Conservation (phyloP, 2,888 invertebrate species). For the Philopedon plagiatum region DNA sequence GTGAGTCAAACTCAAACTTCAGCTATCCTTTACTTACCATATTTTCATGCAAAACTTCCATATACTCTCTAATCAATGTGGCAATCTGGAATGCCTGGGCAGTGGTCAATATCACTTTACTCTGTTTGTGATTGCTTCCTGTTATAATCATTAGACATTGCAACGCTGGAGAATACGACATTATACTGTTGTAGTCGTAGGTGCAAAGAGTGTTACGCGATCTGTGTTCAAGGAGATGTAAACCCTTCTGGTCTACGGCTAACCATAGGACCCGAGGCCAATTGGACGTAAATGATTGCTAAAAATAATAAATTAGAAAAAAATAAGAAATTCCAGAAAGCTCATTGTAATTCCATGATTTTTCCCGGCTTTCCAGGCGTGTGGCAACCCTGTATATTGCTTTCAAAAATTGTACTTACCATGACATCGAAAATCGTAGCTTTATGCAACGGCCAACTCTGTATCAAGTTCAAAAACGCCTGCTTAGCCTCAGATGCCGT, state of each 20-base stretch:
- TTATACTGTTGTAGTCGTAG: conserved; percentile 90
- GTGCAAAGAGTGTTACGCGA: conserved; percentile 91
- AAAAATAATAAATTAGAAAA: conserved; percentile 55
- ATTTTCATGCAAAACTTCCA: conserved; percentile 71
- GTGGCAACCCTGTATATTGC: no score
- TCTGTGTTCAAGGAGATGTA: conserved; percentile 90
- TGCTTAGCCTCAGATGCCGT: conserved; percentile 90
- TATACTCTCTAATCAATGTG: conserved; percentile 91
- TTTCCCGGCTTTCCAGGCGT: no score
- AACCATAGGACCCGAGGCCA: conserved; percentile 95
- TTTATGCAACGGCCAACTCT: conserved; percentile 93
- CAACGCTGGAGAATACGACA: conserved; percentile 92
- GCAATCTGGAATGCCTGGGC: conserved; percentile 95
- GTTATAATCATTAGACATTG: conserved; percentile 95
- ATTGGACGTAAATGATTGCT: conserved; percentile 97
- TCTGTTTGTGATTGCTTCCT: conserved; percentile 89
- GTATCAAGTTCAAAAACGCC: conserved; percentile 92
- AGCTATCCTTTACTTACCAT: conserved; percentile 49
- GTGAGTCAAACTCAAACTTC: no score
- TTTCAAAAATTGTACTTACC: no score
- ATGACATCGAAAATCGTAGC: conserved; percentile 96
- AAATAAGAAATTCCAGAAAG: background rate
- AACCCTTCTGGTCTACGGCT: conserved; percentile 92
- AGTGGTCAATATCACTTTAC: conserved; percentile 92
- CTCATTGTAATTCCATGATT: background rate